A percentile compares a stretch with the other conserved stretches of the same genome.
phyloP scores from a whole-genome alignment of 1,140 invertebrate species.

The Drosophila chauvacae region DNA sequence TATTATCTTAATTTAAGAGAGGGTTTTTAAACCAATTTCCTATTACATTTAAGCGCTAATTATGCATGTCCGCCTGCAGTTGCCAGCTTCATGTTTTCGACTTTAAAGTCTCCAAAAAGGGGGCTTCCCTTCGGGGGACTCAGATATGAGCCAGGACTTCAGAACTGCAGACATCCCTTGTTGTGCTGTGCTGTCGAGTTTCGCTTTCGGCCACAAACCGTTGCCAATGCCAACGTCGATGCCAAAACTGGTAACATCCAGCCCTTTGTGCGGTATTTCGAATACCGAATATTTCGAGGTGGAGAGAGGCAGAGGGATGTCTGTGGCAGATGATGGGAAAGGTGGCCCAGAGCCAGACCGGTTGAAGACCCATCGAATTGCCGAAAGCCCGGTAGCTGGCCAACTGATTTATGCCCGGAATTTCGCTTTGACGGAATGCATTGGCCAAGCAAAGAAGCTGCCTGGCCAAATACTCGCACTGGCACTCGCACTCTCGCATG shows the following conservation, averaged over 20 bases:
- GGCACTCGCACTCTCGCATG: slow-evolving; percentile 4
- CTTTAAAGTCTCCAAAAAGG: slow-evolving; percentile 25
- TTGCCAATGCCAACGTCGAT: slow-evolving; percentile 38
- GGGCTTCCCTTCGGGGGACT: neutral
- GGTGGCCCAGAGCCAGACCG: slow-evolving; percentile 12
- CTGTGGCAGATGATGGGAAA: neutral
- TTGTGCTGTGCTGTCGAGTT: slow-evolving; percentile 3
- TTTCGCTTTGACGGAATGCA: slow-evolving; percentile 37
- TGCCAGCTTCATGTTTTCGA: slow-evolving; percentile 8
- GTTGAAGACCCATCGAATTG: slow-evolving; percentile 28
- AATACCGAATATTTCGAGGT: slow-evolving; percentile 1
- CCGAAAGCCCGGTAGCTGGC: slow-evolving; percentile 66
- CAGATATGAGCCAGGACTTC: neutral
- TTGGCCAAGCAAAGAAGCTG: slow-evolving; percentile 44
- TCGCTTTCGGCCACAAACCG: slow-evolving; percentile 5
- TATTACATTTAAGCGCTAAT: slow-evolving; percentile 22
- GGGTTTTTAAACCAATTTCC: neutral
- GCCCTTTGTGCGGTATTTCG: slow-evolving; percentile 38
- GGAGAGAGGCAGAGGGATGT: neutral
- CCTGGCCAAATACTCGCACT: slow-evolving; percentile 31
- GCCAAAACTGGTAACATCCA: slow-evolving; percentile 29
- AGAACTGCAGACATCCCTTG: slow-evolving; percentile 9
- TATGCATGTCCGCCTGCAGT: slow-evolving; percentile 7
- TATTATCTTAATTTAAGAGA: too few species aligned
- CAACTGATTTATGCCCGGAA: slow-evolving; percentile 62